phyloP scores from a whole-genome alignment of 2,113 vertebrate species.

The Nycticebus coucang region DNA sequence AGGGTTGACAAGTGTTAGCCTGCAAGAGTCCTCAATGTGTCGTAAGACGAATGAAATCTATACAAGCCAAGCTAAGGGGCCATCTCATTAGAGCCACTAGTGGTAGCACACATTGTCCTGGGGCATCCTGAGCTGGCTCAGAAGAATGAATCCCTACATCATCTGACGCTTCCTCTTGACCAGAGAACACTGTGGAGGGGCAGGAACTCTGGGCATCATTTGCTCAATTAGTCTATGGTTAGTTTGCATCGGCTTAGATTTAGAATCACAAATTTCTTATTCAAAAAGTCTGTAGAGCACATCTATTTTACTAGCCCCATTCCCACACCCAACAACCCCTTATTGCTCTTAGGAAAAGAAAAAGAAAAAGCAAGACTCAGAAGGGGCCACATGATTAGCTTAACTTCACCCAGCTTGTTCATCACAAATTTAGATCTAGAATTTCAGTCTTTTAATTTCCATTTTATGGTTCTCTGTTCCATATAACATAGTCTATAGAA shows the following conservation, averaged over 20 bases:
- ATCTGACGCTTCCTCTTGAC: background rate
- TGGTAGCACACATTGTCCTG: background rate
- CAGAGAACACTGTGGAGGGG: background rate
- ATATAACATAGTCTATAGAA: background rate
- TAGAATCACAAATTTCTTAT: background rate
- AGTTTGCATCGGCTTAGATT: background rate
- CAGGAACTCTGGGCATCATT: background rate
- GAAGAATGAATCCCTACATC: background rate
- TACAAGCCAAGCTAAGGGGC: background rate
- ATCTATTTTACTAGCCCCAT: background rate
- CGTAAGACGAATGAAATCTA: background rate
- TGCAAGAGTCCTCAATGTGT: background rate
- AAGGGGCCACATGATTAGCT: background rate
- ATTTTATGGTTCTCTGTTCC: background rate
- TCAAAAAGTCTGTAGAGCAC: background rate
- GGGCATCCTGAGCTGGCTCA: background rate
- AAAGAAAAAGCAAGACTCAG: background rate
- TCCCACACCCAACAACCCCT: background rate
- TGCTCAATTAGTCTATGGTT: background rate
- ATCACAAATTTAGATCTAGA: background rate
- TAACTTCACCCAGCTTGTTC: background rate
- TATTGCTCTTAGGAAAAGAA: background rate
- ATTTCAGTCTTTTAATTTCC: background rate
- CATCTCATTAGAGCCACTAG: background rate
- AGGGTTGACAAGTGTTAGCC: background rate